A percentile compares a stretch with the other conserved stretches of the same genome.
These are phyloP conservation scores for Phytoseiulus persimilis DNA, from an alignment of 2,888 invertebrate species.

Conservation along the genomic window DNA sequence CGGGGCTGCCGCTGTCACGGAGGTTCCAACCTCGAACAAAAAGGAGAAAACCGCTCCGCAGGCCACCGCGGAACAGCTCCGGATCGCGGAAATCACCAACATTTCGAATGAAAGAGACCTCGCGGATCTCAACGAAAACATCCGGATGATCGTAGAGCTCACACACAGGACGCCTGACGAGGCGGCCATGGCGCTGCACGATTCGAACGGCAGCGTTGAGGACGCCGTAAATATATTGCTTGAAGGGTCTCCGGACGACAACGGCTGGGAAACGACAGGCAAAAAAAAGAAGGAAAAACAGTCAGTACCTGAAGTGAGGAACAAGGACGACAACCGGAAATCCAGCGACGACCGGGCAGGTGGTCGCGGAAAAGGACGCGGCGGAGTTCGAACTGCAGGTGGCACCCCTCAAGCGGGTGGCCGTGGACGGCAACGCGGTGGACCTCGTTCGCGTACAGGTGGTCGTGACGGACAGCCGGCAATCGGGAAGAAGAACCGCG, in stretches of 20 bases:
- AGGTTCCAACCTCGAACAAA: constrained; percentile 20
- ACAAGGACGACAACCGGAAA: neutral
- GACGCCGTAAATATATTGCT: constrained; percentile 20
- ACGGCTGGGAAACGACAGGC: constrained; percentile 30
- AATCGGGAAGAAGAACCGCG: constrained; percentile 7
- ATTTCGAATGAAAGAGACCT: constrained; percentile 9
- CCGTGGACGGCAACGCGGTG: constrained; percentile 23
- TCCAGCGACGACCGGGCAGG: neutral
- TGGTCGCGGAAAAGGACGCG: constrained; percentile 24
- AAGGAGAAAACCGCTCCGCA: constrained; percentile 33
- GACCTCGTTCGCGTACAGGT: neutral
- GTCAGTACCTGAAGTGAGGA: neutral
- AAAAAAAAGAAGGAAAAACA: constrained; percentile 20
- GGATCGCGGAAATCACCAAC: constrained; percentile 32
- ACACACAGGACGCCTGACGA: constrained; percentile 26
- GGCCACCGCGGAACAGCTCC: constrained; percentile 37
- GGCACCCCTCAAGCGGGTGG: neutral
- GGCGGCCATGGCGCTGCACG: constrained; percentile 37
- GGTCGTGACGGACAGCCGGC: neutral
- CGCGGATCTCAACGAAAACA: constrained; percentile 19
- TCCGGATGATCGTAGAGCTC: constrained; percentile 14
- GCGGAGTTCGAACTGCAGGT: neutral
- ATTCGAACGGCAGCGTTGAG: constrained; percentile 19
- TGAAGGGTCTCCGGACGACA: constrained; percentile 21
- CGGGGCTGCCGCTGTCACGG: constrained; percentile 7